Evolutionary conservation across 2,888 invertebrate species (phyloP).

Genomic region (Cosmia pyralina): DNA sequence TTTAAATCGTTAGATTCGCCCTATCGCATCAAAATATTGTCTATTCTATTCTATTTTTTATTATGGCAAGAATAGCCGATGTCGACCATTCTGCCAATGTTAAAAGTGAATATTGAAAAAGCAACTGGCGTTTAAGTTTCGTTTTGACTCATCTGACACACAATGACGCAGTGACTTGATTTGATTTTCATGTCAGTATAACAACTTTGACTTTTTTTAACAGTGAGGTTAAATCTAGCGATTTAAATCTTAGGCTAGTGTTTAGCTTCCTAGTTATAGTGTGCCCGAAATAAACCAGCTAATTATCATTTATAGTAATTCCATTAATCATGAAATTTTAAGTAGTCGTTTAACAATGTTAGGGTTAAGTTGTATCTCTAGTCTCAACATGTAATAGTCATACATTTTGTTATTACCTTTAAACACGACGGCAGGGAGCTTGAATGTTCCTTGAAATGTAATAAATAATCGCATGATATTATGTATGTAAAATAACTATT

Average conservation of each 20-base stretch:
- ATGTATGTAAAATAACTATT: conserved; percentile 62
- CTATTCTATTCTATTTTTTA: no score
- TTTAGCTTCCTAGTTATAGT: conserved; percentile 58
- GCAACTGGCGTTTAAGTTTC: background rate
- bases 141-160: background rate
- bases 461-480: conserved; percentile 60
- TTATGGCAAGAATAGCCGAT: no score
- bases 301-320: conserved; percentile 67
- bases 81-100: no score
- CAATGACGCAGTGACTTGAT: background rate
- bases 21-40: background rate
- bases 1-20: conserved; percentile 6
- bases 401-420: conserved; percentile 79
- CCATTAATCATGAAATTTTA: conserved; percentile 71
- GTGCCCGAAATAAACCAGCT: conserved; percentile 74
- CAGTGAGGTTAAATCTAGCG: background rate
- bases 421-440: conserved; percentile 47
- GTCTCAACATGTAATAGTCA: conserved; percentile 86
- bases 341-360: conserved; percentile 67
- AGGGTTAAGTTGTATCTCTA: conserved; percentile 85
- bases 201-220: background rate
- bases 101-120: no score
- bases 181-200: background rate
- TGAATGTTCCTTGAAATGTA: conserved; percentile 50
- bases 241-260: conserved; percentile 43